Base-by-base conservation (phyloP, 2,888 invertebrate genomes). In the Netelia melanura region DNA sequence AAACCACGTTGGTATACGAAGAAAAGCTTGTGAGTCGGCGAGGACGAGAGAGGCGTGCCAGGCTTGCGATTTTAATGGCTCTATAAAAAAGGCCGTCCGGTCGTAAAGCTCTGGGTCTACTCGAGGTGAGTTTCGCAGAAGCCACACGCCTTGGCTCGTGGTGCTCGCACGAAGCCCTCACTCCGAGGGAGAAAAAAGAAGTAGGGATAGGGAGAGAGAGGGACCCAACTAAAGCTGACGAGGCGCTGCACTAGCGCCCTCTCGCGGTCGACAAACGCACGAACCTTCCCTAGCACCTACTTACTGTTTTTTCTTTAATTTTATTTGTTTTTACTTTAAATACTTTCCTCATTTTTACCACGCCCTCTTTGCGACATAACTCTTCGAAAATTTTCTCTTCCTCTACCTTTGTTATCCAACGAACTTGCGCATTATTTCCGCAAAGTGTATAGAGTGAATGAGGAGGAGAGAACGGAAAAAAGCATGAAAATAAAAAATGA, bases 31-130 rank as follows among this genome's bases (percentile, higher is more conserved):
- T 38, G 14, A 54, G 30, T 52, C 68, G 61, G 30, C 64, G n/a
- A 72, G 30, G 14, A 67, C 11, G 71, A 52, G 21, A 44, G 21
- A 56, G 44, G 68, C 44, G 58, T 52, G 64, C 75, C 54, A n/a
- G 76, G 74, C 54, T 78, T 79, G 61, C 76, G 67, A 54, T 79
- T 86, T 81, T 86, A 86, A 86, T 79, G 81, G 72, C 82, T 72
- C 84, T 76, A 82, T 82, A 86, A 86, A 86, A 21, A 67, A 58
- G 75, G 48, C 48, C 68, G 62, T 70, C 54, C 72, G 67, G 70
- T 86, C 81, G 84, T 86, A 84, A 84, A 84, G 75, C 62, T 64
- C 25, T 54, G 38, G 74, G 64, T 85, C 84, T 67, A 52, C 70
- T 70, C 79, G 25, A 43, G 23, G 61, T 43, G 70, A 44, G 71